Percentiles rank a stretch among this genome's conserved stretches.
phyloP scores from a whole-genome alignment of 2,797 vertebrate species.

The Uromys caudimaculatus region DNA sequence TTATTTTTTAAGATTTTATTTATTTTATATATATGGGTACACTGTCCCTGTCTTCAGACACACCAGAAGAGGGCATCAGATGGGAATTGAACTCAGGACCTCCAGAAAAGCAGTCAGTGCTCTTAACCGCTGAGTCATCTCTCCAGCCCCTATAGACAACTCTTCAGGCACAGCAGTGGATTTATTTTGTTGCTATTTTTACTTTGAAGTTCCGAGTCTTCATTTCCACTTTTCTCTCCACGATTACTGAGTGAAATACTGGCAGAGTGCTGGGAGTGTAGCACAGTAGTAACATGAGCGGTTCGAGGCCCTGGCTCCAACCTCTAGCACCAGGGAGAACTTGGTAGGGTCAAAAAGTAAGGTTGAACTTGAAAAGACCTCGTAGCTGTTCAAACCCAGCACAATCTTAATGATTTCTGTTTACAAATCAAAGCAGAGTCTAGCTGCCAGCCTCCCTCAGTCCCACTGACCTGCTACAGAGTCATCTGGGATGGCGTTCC shows the following conservation, averaged over 20 bases:
- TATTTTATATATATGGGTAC: too few species aligned
- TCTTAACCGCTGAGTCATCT: too few species aligned
- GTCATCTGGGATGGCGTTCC: background rate
- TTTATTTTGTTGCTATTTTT: background rate
- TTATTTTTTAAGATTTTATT: too few species aligned
- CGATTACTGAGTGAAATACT: background rate
- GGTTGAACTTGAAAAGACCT: background rate
- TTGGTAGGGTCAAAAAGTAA: background rate
- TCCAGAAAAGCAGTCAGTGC: too few species aligned
- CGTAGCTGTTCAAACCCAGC: background rate
- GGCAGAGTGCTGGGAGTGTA: background rate
- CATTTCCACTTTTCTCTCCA: background rate
- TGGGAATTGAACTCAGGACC: too few species aligned
- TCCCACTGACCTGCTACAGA: background rate
- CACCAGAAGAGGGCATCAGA: too few species aligned
- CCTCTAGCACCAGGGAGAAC: background rate
- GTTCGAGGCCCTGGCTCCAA: background rate
- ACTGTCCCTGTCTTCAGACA: too few species aligned
- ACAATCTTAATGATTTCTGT: background rate
- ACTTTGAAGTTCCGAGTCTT: background rate
- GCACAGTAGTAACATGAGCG: background rate
- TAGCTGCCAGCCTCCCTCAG: too few species aligned
- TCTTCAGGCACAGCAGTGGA: background rate
- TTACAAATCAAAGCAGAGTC: background rate
- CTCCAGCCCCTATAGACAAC: background rate